Evolutionary conservation across 2,888 invertebrate genomes (phyloP).

Genomic region (Dryocosmus kuriphilus): DNA sequence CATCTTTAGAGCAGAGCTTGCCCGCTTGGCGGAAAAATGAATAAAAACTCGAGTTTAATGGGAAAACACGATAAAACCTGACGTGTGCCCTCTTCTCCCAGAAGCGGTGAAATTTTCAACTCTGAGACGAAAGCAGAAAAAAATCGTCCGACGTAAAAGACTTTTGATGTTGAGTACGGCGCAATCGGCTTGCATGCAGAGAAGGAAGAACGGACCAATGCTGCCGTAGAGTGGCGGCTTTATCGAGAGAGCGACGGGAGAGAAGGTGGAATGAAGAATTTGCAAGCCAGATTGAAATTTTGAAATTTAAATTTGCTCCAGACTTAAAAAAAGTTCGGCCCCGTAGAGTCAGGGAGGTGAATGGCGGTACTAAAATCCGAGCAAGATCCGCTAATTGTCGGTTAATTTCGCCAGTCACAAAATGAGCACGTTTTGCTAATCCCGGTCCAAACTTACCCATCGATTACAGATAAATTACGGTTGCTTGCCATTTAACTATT

Average conservation of each 20-base stretch:
- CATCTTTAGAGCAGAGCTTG: neutral
- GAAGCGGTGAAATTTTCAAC: slow-evolving; percentile 63
- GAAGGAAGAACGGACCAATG: slow-evolving; percentile 47
- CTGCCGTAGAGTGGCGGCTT: slow-evolving; percentile 55
- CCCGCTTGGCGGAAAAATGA: neutral
- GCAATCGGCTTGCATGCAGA: slow-evolving; percentile 71
- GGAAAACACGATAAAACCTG: slow-evolving; percentile 51
- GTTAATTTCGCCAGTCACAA: slow-evolving; percentile 67
- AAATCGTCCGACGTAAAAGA: slow-evolving; percentile 71
- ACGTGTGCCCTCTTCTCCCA: slow-evolving; percentile 45
- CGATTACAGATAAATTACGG: slow-evolving; percentile 20
- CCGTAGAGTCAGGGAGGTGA: slow-evolving; percentile 59
- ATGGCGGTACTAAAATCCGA: slow-evolving; percentile 70
- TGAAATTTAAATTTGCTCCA: slow-evolving; percentile 79
- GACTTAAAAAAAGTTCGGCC: slow-evolving; percentile 74
- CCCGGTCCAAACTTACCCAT: slow-evolving; percentile 17
- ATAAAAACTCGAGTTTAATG: slow-evolving; percentile 8
- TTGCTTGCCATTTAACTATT: slow-evolving; percentile 17
- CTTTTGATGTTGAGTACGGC: slow-evolving; percentile 73
- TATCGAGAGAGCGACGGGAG: slow-evolving; percentile 56
- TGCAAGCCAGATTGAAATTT: slow-evolving; percentile 80
- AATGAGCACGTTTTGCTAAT: slow-evolving; percentile 46
- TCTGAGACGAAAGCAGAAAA: slow-evolving; percentile 58
- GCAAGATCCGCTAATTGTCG: slow-evolving; percentile 71
- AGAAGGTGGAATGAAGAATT: slow-evolving; percentile 73